Conservation (phyloP, 2,888 invertebrate species). For the Oxyteleia sp. region DNA sequence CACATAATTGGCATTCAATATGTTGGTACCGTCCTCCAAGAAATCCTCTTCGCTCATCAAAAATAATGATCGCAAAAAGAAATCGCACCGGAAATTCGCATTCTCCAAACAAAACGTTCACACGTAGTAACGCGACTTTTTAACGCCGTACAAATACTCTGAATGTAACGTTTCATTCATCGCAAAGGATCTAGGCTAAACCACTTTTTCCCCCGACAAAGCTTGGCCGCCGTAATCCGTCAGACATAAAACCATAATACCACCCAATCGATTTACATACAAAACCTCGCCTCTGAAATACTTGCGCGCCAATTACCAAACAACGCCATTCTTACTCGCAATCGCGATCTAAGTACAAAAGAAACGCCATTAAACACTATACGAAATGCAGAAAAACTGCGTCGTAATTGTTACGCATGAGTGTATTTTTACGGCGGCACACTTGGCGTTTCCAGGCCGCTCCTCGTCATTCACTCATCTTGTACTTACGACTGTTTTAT, state of each 20-base stretch:
- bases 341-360: constrained; percentile 26
- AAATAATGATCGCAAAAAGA: too few relatives aligned
- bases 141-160: too few relatives aligned
- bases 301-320: constrained; percentile 28
- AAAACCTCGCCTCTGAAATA: constrained; percentile 14
- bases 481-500: constrained; percentile 64
- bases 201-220: background rate
- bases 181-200: background rate
- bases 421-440: constrained; percentile 60
- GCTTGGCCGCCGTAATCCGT: background rate
- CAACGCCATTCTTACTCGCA: background rate
- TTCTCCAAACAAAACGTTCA: too few relatives aligned
- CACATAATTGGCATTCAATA: too few relatives aligned
- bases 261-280: constrained; percentile 41
- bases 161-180: background rate
- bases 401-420: constrained; percentile 62
- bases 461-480: constrained; percentile 67
- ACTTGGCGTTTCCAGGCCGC: constrained; percentile 25
- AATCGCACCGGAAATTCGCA: too few relatives aligned
- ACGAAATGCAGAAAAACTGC: constrained; percentile 31
- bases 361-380: constrained; percentile 32
- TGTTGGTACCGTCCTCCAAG: too few relatives aligned
- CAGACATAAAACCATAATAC: constrained; percentile 16
- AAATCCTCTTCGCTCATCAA: too few relatives aligned
- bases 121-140: too few relatives aligned